Conservation (phyloP, 1,140 invertebrate genomes). For the Globodera ellingtonae region DNA sequence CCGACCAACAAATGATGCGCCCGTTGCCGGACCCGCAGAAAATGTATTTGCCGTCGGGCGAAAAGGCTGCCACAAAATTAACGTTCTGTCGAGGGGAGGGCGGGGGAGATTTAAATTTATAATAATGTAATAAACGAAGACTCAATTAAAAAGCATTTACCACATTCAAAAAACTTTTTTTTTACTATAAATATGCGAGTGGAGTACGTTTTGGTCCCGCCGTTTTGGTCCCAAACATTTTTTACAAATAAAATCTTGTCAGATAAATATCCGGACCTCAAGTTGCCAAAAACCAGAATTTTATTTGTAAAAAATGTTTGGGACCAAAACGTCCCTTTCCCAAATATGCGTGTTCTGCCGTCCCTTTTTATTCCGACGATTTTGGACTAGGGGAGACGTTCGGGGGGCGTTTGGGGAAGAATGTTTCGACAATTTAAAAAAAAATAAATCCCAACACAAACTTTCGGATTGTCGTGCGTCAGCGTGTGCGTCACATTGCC, state of each 20-base stretch:
- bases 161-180: too few relatives aligned
- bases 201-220: too few relatives aligned
- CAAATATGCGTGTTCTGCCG: too few relatives aligned
- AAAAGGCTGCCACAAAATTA: conserved; percentile 42
- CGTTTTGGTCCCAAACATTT: too few relatives aligned
- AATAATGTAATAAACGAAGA: too few relatives aligned
- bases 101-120: neutral
- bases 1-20: conserved; percentile 40
- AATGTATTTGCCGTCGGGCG: conserved; percentile 52
- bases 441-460: neutral
- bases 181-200: too few relatives aligned
- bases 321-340: too few relatives aligned
- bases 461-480: conserved; percentile 41
- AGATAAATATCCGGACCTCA: too few relatives aligned
- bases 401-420: neutral
- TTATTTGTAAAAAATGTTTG: too few relatives aligned
- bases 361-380: neutral
- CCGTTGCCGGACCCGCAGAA: conserved; percentile 45
- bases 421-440: neutral
- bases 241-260: too few relatives aligned
- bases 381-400: neutral
- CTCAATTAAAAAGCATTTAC: too few relatives aligned
- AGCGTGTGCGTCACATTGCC: conserved; percentile 39
- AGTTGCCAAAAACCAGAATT: too few relatives aligned
- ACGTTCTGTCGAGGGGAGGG: conserved; percentile 28